Evolutionary conservation across 1,140 invertebrate genomes (phyloP).

Genomic region (Danaus melanippus): DNA sequence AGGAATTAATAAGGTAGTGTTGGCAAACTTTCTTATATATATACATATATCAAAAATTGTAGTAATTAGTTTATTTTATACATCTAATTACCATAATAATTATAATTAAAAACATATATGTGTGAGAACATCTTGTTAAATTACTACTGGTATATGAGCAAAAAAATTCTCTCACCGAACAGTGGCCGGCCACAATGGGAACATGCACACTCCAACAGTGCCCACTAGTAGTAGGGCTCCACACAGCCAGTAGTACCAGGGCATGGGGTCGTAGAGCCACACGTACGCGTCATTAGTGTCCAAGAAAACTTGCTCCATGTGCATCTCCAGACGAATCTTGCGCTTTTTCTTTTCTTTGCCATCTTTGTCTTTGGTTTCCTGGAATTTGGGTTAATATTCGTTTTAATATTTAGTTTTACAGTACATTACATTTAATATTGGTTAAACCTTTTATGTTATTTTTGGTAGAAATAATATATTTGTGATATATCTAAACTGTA

Average conservation of each 20-base stretch:
- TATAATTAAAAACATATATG: too few species aligned
- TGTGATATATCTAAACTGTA: too few species aligned
- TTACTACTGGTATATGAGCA: neutral
- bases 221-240: constrained; percentile 93
- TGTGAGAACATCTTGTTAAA: too few species aligned
- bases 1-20: too few species aligned
- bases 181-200: constrained; percentile 96
- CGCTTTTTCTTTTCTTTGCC: constrained; percentile 75
- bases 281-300: constrained; percentile 97
- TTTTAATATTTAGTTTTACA: too few species aligned
- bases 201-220: constrained; percentile 96
- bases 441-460: too few species aligned
- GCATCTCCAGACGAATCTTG: constrained; percentile 93
- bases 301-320: constrained; percentile 93
- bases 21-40: too few species aligned
- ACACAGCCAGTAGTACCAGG: constrained; percentile 96
- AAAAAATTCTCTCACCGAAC: constrained; percentile 75
- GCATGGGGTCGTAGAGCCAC: constrained; percentile 99
- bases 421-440: neutral
- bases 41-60: too few species aligned
- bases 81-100: too few species aligned
- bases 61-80: too few species aligned
- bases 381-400: constrained; percentile 13
- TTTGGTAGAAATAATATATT: too few species aligned
- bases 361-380: constrained; percentile 49